Evolutionary conservation across 2,797 vertebrate genomes (phyloP), one percentile per base, ranked within the genome.

Genomic region (Manis javanica): DNA sequence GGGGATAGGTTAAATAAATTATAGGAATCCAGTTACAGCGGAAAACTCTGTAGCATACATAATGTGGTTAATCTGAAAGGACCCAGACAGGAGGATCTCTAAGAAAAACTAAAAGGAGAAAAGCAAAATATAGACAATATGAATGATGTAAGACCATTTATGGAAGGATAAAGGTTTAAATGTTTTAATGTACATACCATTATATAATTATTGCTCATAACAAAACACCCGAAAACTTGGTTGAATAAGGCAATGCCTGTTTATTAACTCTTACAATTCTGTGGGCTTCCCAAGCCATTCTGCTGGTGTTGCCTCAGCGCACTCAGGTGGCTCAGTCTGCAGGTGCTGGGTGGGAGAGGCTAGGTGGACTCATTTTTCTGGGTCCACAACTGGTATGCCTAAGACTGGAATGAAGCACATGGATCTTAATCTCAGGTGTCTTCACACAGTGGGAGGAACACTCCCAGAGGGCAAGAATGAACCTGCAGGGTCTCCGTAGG

Each of bases 61-160:
- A 61, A 39, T n/a, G 16, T 64, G 72, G 21, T 53, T 91, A 69
- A 89, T 55, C 74, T 29, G 7, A 68, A 42, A 59, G 31, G 23
- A 82, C 16, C 69, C 59, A 92, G n/a, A 95, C 21, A n/a, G 26
- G 87, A 93, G 18, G 64, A 53, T 74, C 53, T 69, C 90, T 77
- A 46, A 75, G 42, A 88, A 29, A 37, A 4, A 71, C 14, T 79
- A 53, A 71, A 19, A 39, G 42, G 19, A 16, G 74, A 77, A 57
- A 61, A 59, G 19, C n/a, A 83, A 91, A 55, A 90, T 55, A 64
- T 2, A 90, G 74, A 91, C 5, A 37, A 71, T 24, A 90, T 23
- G 31, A 96, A 61, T n/a, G 46, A 90, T 42, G 8, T 8, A 61
- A 93, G 86, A 5, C 24, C 55, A 92, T 18, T 82, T 53, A 31